These are phyloP conservation scores for Pipistrellus nathusii DNA, from an alignment of 2,797 vertebrate species.

Conservation along the genomic window DNA sequence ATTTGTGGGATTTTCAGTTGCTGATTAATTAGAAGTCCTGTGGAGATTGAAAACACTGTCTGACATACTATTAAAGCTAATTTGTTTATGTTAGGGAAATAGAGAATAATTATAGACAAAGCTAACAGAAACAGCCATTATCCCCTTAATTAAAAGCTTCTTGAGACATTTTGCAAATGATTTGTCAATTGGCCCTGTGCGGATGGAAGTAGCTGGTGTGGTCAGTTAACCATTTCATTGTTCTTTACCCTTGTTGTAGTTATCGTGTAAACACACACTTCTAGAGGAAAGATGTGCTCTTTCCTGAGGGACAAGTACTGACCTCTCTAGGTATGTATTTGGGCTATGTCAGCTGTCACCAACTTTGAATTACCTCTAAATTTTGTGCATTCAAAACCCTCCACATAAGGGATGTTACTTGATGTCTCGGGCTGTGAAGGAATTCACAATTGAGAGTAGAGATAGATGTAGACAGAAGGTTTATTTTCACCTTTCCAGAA, in stretches of 20 bases:
- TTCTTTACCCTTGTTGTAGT: background rate
- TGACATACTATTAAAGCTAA: constrained; percentile 58
- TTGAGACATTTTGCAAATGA: constrained; percentile 71
- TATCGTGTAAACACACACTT: constrained; percentile 33
- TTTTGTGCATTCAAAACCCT: background rate
- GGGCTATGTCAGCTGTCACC: background rate
- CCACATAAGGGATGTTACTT: background rate
- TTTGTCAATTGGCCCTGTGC: constrained; percentile 30
- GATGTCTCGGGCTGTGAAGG: too few species aligned
- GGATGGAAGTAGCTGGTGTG: constrained; percentile 34
- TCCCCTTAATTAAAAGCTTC: constrained; percentile 75
- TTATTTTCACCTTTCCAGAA: too few species aligned
- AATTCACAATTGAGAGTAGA: too few species aligned
- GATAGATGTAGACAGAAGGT: too few species aligned
- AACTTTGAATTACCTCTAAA: background rate
- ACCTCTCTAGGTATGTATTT: background rate
- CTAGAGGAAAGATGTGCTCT: constrained; percentile 55
- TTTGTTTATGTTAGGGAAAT: constrained; percentile 73
- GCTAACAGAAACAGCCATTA: constrained; percentile 59
- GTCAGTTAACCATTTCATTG: constrained; percentile 54
- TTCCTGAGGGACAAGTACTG: background rate
- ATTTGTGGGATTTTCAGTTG: background rate
- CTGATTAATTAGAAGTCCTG: constrained; percentile 27
- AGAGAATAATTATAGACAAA: constrained; percentile 72
- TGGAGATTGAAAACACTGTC: constrained; percentile 49